Base-by-base conservation (phyloP, 92 coral and sea anemone species). In the Porites lobata region DNA sequence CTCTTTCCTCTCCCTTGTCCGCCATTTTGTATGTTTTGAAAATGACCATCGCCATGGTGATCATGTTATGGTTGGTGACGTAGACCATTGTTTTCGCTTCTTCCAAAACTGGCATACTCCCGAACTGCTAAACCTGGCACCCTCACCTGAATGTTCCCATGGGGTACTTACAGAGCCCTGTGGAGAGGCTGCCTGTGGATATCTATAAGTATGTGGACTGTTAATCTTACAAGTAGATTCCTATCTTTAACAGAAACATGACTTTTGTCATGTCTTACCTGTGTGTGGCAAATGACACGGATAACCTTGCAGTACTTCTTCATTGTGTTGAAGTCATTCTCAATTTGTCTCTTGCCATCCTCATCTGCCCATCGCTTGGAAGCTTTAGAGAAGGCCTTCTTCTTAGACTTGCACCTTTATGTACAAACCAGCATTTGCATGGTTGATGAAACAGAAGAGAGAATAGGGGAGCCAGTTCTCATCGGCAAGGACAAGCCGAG, bases 321-420 rank as follows among this genome's bases (percentile, higher is more conserved):
- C 99, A 98, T 98, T 72, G 93, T 77, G 61, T 94, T 92, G 83
- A 96, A 96, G 79, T 96, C 99, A 54, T 93, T 94, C 71, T 98
- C 99, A 85, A 98, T 96, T 51, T 78, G 88, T 51, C 86, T 89
- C 89, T 98, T 98, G 91, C 99, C 99, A 52, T 98, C 98, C 0
- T 94, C 98, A 69, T 98, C 99, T 65, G 93, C 96, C 99, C 99
- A 98, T 56, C 91, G 95, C 92, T 96, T 96, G 88, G 98, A 96
- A 43, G 99, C 94, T 81, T 98, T 98, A 82, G 98, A 88, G 96
- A 98, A 98, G 18, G 99, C 98, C 99, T 98, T 98, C 98, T 98
- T 98, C 94, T 98, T 98, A 81, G 99, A 95, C 80, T 93, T 90
- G 87, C 98, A 98, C 99, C 98, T 98, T 98, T 86, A 95, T 82